Evolutionary conservation across 2,888 invertebrate genomes (phyloP).

Genomic region (Taenaris catops): DNA sequence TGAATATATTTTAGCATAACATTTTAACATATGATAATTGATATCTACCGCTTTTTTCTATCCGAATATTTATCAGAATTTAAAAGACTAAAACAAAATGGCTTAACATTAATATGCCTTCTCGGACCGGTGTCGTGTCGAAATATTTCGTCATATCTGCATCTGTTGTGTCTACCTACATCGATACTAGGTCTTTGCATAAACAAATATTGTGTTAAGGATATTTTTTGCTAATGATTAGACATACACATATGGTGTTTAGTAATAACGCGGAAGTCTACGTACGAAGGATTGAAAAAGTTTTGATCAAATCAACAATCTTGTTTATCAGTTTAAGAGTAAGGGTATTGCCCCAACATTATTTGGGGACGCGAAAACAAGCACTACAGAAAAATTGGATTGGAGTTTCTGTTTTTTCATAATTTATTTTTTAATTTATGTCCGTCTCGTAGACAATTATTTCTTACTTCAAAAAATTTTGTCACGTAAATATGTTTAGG

Average conservation of each 20-base stretch:
- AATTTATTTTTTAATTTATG: too few relatives aligned
- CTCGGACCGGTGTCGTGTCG: conserved; percentile 8
- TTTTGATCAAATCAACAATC: too few relatives aligned
- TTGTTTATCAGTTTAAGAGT: too few relatives aligned
- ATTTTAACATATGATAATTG: too few relatives aligned
- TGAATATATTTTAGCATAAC: too few relatives aligned
- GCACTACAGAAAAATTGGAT: conserved; percentile 6
- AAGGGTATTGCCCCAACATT: conserved; percentile 13
- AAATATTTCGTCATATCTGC: conserved; percentile 13
- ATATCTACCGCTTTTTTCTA: too few relatives aligned
- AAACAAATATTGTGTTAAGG: conserved; percentile 10
- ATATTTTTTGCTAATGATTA: conserved; percentile 9
- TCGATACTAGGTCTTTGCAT: conserved; percentile 15
- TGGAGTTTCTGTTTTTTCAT: background rate
- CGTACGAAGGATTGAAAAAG: background rate
- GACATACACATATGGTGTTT: conserved; percentile 11
- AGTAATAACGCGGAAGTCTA: conserved; percentile 22
- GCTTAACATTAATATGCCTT: too few relatives aligned
- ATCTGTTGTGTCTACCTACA: too few relatives aligned
- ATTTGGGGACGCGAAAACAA: conserved; percentile 14
- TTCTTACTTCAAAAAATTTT: too few relatives aligned
- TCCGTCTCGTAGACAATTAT: background rate
- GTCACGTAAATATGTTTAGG: too few relatives aligned
- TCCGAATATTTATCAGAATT: too few relatives aligned
- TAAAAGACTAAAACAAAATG: too few relatives aligned